Evolutionary conservation across 1,140 invertebrate species (phyloP), one percentile per base, ranked within the genome.

Genomic region (Medauroidea extradentata): DNA sequence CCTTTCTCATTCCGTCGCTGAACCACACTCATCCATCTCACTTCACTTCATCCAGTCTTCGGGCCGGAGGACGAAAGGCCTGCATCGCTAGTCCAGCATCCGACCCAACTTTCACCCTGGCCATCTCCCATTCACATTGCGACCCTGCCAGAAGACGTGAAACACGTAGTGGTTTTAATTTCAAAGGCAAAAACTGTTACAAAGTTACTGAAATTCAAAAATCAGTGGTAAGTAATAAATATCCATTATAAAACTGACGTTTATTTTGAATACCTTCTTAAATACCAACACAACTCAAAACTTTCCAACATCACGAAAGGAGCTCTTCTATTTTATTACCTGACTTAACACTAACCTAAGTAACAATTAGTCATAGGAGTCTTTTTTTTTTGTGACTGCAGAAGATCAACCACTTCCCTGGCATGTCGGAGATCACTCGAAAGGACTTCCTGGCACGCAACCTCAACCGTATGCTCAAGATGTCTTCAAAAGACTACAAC

Each of bases 381-480:
- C 8, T 23, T 25, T 50, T 21, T 50, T 4, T 38, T 59, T 19
- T 63, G 25, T 59, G 44, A 63, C 61, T 67, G 34, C 87, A 95
- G 76, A 89, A 90, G 73, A 87, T 94, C 19, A 94, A 94, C 70
- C 91, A 94, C 73, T 94, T 93, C 72, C 91, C 91, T n/a, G 91
- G 91, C 24, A 94, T 94, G 91, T 79, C 86, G 58, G 91, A 94
- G 74, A 92, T 94, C 62, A 94, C 91, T 75, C 81, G 87, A 63
- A 94, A 94, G 75, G 91, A 94, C 78, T 74, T 93, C 43, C 74
- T 94, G 7, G 89, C 91, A 7, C 74, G 89, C 54, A 94, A 94
- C 73, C 78, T 94, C 49, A 93, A 91, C 72, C 80, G 91, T 59
- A 93, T 94, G 91, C 75, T 84, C 49, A 88, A 90, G 74, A 70